phyloP scores from a whole-genome alignment of 2,888 invertebrate species.

The Geophilus truncorum region DNA sequence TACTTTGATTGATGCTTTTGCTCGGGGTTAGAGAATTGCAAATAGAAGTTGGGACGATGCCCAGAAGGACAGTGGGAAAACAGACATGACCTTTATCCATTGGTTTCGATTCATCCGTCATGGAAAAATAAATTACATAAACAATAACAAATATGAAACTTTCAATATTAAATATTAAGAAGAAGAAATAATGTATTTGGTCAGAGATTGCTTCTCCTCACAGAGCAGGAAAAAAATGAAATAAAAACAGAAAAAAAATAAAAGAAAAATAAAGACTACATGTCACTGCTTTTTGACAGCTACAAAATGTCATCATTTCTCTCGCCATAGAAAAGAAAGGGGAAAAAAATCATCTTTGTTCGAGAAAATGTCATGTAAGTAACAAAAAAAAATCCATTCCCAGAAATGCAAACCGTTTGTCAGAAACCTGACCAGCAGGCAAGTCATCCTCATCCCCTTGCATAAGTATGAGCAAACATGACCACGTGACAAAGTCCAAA shows the following conservation, averaged over 20 bases:
- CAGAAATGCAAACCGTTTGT: conserved; percentile 10
- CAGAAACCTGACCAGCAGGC: conserved; percentile 8
- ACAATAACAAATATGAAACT: background rate
- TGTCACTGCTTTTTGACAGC: conserved; percentile 10
- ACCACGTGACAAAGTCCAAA: background rate
- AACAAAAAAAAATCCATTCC: background rate
- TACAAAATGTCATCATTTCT: conserved; percentile 18
- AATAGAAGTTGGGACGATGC: background rate
- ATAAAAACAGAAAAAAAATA: no score
- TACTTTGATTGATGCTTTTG: background rate
- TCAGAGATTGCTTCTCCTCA: background rate
- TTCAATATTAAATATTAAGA: conserved; percentile 9
- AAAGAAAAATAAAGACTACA: background rate
- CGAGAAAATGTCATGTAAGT: conserved; percentile 7
- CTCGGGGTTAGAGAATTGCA: background rate
- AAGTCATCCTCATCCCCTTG: background rate
- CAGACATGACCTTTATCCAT: background rate
- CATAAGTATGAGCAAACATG: conserved; percentile 17
- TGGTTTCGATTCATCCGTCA: background rate
- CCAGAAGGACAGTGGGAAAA: background rate
- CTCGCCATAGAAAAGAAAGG: background rate
- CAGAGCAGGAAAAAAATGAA: background rate
- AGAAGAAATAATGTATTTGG: background rate
- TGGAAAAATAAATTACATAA: background rate
- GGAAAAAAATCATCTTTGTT: background rate